Base-by-base conservation (phyloP, 2,888 invertebrate species). In the Aleiodes leptofemur region DNA sequence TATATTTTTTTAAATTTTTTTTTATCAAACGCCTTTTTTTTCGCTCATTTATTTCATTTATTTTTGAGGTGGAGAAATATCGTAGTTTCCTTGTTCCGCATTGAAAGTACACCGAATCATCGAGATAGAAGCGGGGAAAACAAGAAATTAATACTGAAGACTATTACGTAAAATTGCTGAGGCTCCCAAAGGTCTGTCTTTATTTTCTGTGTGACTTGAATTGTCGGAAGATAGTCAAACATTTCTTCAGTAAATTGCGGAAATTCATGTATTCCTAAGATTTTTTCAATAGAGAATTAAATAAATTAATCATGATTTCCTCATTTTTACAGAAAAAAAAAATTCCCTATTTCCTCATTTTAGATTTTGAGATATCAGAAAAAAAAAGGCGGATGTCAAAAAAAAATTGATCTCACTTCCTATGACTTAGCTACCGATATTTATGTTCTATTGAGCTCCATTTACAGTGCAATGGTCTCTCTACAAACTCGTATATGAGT, bases 61-160 rank as follows among this genome's bases (percentile, higher is more conserved):
- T 8, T 43, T 43, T 43, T 61, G 31, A 34, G 29, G 29, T 61
- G 34, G n/a, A 56, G 11, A 38, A 23, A 43, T 11, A 69, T 38
- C 16, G 14, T 6, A 38, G 31, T 66, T 73, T 73, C 72, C 72
- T 66, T 48, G 64, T 73, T 74, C 74, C 74, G 74, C 64, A 74
- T 74, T 74, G 69, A 74, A 74, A 70, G 74, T 69, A 14, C 53
- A 74, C 59, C 53, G 55, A 74, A 66, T 66, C 56, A 43, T 48
- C 23, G 48, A 48, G 61, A 43, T 61, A n/a, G 5, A 38, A 34
- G 31, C 14, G 59, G 31, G 59, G 8, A 61, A 61, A 43, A 23
- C 14, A 38, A 34, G 50, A 61, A 59, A 72, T 61, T 59, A 7
- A 59, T 71, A 48, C 59, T 14, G 31, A 43, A 29, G 11, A 48